Evolutionary conservation across 2,888 invertebrate genomes (phyloP).

Genomic region (Xanthorhoe designata): DNA sequence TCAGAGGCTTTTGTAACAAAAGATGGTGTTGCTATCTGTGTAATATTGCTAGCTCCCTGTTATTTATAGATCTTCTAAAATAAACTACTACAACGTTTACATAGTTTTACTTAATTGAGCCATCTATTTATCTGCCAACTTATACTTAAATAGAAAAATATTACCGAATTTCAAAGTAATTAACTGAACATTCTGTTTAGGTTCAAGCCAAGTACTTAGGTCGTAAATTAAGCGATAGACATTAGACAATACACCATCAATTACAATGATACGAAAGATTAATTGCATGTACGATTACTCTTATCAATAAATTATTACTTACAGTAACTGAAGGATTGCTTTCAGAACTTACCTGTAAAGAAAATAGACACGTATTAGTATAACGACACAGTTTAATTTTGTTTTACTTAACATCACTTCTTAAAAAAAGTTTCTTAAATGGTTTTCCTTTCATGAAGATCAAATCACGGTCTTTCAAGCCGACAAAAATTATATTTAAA

Average conservation of each 20-base stretch:
- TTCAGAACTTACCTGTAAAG: constrained; percentile 48
- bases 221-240: constrained; percentile 30
- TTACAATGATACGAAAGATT: constrained; percentile 31
- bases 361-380: constrained; percentile 10
- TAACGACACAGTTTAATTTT: neutral
- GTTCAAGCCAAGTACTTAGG: neutral
- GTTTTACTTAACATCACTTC: neutral
- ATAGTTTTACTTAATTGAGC: no score
- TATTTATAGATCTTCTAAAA: no score
- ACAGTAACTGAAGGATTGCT: constrained; percentile 16
- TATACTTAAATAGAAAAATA: no score
- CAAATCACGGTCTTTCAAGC: no score
- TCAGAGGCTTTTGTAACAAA: neutral
- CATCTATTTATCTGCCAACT: no score
- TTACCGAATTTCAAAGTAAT: no score
- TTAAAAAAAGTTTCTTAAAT: no score
- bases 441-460: no score
- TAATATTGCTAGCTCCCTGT: no score
- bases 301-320: constrained; percentile 28
- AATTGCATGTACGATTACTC: constrained; percentile 22
- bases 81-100: no score
- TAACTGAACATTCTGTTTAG: neutral
- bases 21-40: no score
- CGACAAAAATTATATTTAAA: no score
- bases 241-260: constrained; percentile 30